A percentile compares a stretch with the other conserved stretches of the same genome.
Evolutionary conservation across 2,888 invertebrate species (phyloP).

Genomic region (Acanthacorydalis orientalis): DNA sequence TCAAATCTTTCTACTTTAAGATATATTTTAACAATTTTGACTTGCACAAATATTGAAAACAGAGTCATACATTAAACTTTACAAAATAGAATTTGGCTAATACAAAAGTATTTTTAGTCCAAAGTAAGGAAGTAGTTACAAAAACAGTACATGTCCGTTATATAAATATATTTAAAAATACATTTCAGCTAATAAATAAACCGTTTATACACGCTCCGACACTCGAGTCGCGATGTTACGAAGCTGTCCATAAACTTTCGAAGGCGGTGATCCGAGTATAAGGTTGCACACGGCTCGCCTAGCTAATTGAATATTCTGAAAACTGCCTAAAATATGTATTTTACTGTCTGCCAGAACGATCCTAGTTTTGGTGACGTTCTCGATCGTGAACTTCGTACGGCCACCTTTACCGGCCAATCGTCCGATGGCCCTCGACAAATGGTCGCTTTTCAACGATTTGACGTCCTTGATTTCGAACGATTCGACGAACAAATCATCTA

Average conservation of each 20-base stretch:
- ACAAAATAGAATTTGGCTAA: too few species aligned
- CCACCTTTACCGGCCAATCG: constrained; percentile 95
- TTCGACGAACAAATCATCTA: constrained; percentile 95
- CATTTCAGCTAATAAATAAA: too few species aligned
- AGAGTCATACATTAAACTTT: too few species aligned
- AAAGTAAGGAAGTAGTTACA: too few species aligned
- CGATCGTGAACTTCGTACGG: constrained; percentile 93
- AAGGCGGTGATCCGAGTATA: constrained; percentile 92
- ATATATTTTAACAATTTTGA: too few species aligned
- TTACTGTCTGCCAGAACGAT: constrained; percentile 94
- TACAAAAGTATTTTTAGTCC: too few species aligned
- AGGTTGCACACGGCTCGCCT: constrained; percentile 89
- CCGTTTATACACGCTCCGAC: constrained; percentile 58
- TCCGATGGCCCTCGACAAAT: constrained; percentile 91
- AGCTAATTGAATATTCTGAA: constrained; percentile 89
- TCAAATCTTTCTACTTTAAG: too few species aligned
- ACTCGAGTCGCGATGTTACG: constrained; percentile 70
- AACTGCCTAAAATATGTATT: constrained; percentile 94
- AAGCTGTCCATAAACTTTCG: constrained; percentile 93
- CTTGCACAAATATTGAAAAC: too few species aligned
- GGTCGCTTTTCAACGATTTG: constrained; percentile 87
- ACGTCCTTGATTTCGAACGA: constrained; percentile 95
- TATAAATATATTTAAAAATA: constrained; percentile 14
- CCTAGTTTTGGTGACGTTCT: constrained; percentile 96
- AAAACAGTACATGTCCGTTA: constrained; percentile 14